Conservation (phyloP, 2,888 invertebrate species). For the Phorcus lineatus region DNA sequence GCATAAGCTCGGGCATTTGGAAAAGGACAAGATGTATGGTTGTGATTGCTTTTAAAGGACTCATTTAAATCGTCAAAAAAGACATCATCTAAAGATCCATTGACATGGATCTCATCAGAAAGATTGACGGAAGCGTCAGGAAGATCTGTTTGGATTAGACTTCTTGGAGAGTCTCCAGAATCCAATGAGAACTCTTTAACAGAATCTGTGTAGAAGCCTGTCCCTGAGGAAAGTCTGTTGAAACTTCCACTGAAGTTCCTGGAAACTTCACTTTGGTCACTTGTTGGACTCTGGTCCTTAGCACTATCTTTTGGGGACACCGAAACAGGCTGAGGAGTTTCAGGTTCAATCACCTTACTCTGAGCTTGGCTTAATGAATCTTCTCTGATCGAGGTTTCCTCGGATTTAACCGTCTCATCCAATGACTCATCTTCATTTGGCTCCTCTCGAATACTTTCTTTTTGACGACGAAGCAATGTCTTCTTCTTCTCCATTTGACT, state of each 20-base stretch:
- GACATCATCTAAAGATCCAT: background rate
- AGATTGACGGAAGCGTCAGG: background rate
- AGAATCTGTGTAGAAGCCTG: no score
- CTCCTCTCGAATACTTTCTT: background rate
- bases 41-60: background rate
- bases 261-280: background rate
- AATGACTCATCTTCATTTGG: background rate
- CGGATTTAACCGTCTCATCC: background rate
- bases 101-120: slow-evolving; percentile 1
- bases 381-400: no score
- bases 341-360: no score
- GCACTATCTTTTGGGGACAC: background rate
- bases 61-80: background rate
- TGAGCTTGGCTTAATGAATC: no score
- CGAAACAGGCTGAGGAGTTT: background rate
- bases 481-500: background rate
- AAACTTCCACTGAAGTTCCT: background rate
- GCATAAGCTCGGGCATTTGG: background rate
- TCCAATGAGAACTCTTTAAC: background rate
- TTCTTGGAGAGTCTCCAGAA: background rate
- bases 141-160: background rate
- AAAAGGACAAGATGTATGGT: background rate
- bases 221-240: background rate
- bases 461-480: background rate
- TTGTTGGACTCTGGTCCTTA: background rate